Base-by-base conservation (phyloP, 1,140 invertebrate genomes). In the Musca vetustissima region DNA sequence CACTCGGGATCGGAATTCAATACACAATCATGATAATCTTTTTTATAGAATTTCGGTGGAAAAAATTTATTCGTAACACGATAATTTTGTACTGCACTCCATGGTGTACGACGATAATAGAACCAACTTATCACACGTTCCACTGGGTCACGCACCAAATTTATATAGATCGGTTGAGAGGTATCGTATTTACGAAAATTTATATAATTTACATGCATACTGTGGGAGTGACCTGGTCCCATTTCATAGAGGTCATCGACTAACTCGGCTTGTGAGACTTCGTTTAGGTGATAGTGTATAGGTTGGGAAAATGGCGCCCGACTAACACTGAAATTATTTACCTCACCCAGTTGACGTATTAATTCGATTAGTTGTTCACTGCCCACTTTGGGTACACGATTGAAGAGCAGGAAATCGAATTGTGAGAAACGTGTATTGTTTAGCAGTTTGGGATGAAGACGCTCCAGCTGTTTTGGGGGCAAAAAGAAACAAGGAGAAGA, bases 71-170 rank as follows among this genome's bases (percentile, higher is more conserved):
- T 92, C 0, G 91, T 91, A 73, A 90, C 86, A 22, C 72, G 14
- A 19, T 59, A 76, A 66, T 68, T 70, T 53, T 69, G 68, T n/a
- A 75, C 24, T 0, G 72, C 74, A 24, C 48, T 72, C 93, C 93
- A 95, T 3, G 93, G 92, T 2, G 93, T 92, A 69, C 93, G 84
- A 36, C 70, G 90, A 55, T 79, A 75, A 79, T 95, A 95, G 83
- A 94, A 95, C 91, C 93, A 94, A 1, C 93, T 95, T 75, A 95
- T 95, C 1, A 95, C 90, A 53, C 93, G 86, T 81, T 95, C 93
- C 6, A 95, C 88, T 0, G 93, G 93, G 83, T 96, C 93, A 32
- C 93, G 85, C 9, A 95, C 92, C 75, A 95, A 83, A 81, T 96
- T 96, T 68, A 95, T 89, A 83, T 94, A 95, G 74, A 95, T 93